These are phyloP conservation scores for Nibea albiflora DNA, from an alignment of 2,113 vertebrate genomes.

Conservation along the genomic window DNA sequence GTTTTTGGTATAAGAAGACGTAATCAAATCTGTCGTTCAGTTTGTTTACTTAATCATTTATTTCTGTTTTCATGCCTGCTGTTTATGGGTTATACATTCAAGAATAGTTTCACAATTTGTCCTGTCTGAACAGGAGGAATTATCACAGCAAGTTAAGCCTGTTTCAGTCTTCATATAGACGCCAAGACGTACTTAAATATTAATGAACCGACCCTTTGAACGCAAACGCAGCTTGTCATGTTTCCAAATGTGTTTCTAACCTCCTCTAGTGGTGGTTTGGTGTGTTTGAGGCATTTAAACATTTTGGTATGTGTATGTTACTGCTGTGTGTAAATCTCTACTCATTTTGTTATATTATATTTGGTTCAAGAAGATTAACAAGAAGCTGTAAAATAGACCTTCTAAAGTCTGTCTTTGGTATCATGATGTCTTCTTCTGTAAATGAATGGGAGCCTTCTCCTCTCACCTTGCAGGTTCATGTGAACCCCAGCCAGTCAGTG, in stretches of 20 bases:
- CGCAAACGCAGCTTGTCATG: neutral
- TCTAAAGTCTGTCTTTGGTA: neutral
- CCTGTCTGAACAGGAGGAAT: neutral
- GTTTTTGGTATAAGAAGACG: neutral
- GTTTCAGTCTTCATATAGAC: neutral
- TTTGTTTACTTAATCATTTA: neutral
- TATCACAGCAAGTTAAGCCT: neutral
- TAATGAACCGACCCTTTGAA: neutral
- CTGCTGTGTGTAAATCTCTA: neutral
- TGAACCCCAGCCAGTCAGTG: constrained; percentile 97
- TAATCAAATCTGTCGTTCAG: neutral
- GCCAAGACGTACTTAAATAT: neutral
- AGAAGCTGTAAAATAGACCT: too few relatives aligned
- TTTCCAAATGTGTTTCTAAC: constrained; percentile 6
- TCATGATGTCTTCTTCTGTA: neutral
- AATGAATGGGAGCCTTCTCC: neutral
- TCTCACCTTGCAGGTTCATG: constrained; percentile 89
- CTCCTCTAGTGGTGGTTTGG: constrained; percentile 12
- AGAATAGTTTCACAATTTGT: neutral
- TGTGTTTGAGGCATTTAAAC: neutral
- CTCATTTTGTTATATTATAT: neutral
- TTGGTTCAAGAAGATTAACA: neutral
- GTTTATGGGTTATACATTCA: neutral
- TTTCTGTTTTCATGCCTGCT: neutral
- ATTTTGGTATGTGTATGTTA: neutral